phyloP scores from a whole-genome alignment of 2,113 vertebrate species.

The Hypocryptadius cinnamomeus region DNA sequence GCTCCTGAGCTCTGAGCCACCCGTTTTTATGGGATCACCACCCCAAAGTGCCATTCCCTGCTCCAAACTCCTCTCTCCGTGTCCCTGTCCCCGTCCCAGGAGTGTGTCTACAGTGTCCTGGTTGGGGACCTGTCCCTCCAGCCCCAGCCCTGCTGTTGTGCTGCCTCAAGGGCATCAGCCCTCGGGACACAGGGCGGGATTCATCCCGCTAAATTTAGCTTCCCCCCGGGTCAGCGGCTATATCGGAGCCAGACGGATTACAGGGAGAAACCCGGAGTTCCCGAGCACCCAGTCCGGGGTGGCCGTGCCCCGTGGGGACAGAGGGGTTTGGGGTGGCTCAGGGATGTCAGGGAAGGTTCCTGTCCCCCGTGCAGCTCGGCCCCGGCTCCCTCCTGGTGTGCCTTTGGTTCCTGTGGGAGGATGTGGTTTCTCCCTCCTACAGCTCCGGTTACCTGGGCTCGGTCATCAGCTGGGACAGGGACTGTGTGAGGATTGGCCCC shows the following conservation, averaged over 20 bases:
- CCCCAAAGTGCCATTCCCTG: fast-evolving
- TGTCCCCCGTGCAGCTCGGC: neutral
- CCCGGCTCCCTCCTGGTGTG: neutral
- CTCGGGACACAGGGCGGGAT: neutral
- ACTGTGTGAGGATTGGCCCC: neutral
- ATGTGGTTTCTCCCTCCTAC: neutral
- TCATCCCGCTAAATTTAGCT: constrained; percentile 26
- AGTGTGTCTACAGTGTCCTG: neutral
- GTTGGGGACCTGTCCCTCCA: neutral
- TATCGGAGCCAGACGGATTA: neutral
- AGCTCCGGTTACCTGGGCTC: neutral
- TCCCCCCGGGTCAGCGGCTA: neutral
- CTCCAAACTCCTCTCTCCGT: neutral
- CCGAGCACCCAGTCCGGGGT: neutral
- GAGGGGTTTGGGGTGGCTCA: neutral
- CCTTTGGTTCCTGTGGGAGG: neutral
- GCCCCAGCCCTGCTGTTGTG: fast-evolving
- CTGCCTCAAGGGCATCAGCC: neutral
- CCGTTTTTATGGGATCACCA: fast-evolving
- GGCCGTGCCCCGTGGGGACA: neutral
- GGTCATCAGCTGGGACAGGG: neutral
- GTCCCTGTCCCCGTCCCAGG: neutral
- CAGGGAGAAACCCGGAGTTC: neutral
- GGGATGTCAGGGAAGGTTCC: neutral
- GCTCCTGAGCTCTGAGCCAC: fast-evolving